Conservation (phyloP, 2,113 vertebrate species). For the Ophiodon elongatus region DNA sequence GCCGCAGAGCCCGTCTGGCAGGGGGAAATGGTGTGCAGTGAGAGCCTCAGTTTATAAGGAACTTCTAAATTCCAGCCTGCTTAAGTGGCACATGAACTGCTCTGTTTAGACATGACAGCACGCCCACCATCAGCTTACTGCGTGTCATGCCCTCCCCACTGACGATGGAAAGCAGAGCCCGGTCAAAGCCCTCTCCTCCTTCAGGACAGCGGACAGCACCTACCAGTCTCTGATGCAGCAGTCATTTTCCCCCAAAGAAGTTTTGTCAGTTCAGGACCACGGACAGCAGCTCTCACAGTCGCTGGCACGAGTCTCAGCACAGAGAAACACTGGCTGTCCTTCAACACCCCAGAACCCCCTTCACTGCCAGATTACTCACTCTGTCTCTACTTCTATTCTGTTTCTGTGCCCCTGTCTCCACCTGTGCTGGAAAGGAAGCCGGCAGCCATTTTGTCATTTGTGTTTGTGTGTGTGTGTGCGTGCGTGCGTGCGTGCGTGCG, state of each 20-base stretch:
- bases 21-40: slow-evolving; percentile 26
- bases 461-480: background rate
- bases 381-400: slow-evolving; percentile 23
- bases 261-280: slow-evolving; percentile 72
- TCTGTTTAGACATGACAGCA: slow-evolving; percentile 51
- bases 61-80: slow-evolving; percentile 21
- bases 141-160: slow-evolving; percentile 29
- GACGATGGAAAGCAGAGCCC: slow-evolving; percentile 28
- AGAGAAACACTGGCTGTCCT: slow-evolving; percentile 50
- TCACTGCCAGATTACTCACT: slow-evolving; percentile 56
- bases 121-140: slow-evolving; percentile 19
- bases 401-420: slow-evolving; percentile 25
- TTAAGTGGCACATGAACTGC: slow-evolving; percentile 28
- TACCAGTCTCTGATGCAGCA: slow-evolving; percentile 26
- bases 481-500: background rate
- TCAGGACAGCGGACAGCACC: slow-evolving; percentile 61
- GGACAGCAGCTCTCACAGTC: slow-evolving; percentile 66
- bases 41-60: slow-evolving; percentile 50
- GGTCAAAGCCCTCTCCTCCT: slow-evolving; percentile 35
- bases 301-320: slow-evolving; percentile 34
- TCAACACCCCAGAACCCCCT: slow-evolving; percentile 44
- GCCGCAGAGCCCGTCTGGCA: slow-evolving; percentile 49
- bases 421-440: slow-evolving; percentile 40
- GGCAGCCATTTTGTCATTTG: slow-evolving; percentile 69
- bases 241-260: slow-evolving; percentile 33